Base-by-base conservation (phyloP, 2,113 vertebrate genomes). In the Australoheros scitulus region DNA sequence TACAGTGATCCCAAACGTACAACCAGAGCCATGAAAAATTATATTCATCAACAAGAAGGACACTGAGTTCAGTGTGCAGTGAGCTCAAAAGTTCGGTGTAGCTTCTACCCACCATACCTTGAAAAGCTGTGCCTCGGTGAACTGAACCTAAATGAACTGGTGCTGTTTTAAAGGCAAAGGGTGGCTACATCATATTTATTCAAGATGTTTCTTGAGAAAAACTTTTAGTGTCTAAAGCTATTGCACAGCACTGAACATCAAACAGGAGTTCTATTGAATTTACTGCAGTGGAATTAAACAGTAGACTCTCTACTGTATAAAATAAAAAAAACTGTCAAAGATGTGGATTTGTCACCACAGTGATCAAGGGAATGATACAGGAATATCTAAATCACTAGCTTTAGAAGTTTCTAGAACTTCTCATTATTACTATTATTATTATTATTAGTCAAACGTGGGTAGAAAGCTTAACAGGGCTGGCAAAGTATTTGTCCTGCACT, bases 181-280 rank as follows among this genome's bases (percentile, higher is more conserved):
- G 1, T 72, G 26, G 26, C 68, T 55, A 72, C 68, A 72, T 72
- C 68, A 72, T 55, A 72, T 55, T 55, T 72, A 72, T 72, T 72
- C 47, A 55, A 52, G 47, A 34, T 43, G 20, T 55, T 55, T 55
- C 43, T 52, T 72, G 32, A 34, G 18, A 55, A 50, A 72, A 47
- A 0, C 47, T n/a, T 72, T 55, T 55, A 32, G 6, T n/a, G 18
- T 72, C 26, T 72, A 52, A 52, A 52, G 50, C 6, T 50, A 17
- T 17, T 72, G 47, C 10, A 72, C 65, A 32, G 65, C 43, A 72
- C 26, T n/a, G 47, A 72, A 32, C 43, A 52, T 72, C 65, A 72
- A 72, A 72, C 3, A 7, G 11, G 17, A 52, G 32, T 26, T 72
- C 47, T n/a, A 55, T 34, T 52, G 11, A 72, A 72, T 72, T 55